phyloP scores from a whole-genome alignment of 2,113 vertebrate genomes.

The Semicossyphus pulcher region DNA sequence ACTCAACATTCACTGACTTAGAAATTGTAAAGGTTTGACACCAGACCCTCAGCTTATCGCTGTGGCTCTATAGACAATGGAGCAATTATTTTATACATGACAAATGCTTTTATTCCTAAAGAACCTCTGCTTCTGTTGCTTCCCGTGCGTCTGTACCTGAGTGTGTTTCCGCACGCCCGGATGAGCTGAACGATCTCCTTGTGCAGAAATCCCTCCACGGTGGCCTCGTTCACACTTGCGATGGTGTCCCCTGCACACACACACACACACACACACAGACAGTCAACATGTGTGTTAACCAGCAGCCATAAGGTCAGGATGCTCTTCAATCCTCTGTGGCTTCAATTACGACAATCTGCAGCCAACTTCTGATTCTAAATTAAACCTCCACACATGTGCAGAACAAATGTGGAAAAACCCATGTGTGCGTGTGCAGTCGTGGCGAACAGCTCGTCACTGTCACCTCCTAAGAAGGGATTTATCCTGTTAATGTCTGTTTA shows the following conservation, averaged over 20 bases:
- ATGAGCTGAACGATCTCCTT: constrained; percentile 96
- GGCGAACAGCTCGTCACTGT: constrained; percentile 23
- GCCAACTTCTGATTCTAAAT: constrained; percentile 39
- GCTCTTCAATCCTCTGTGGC: constrained; percentile 6
- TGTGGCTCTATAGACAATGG: too few relatives aligned
- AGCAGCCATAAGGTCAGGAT: constrained; percentile 21
- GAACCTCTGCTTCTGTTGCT: neutral
- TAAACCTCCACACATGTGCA: constrained; percentile 52
- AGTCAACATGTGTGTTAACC: constrained; percentile 27
- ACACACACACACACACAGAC: constrained; percentile 22
- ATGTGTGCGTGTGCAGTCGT: constrained; percentile 6
- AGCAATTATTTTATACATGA: too few relatives aligned
- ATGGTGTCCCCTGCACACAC: constrained; percentile 90
- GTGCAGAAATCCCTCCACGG: constrained; percentile 90
- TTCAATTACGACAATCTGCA: constrained; percentile 14
- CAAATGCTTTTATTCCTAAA: too few relatives aligned
- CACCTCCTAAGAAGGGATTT: too few relatives aligned
- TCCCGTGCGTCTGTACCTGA: constrained; percentile 81
- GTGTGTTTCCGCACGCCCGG: constrained; percentile 87
- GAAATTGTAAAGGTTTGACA: too few relatives aligned
- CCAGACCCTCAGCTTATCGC: too few relatives aligned
- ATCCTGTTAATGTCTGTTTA: neutral
- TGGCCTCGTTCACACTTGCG: constrained; percentile 88
- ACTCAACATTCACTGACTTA: too few relatives aligned
- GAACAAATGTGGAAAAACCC: constrained; percentile 39